Base-by-base conservation (phyloP, 2,113 vertebrate genomes). In the Phylloscopus trochiloides region DNA sequence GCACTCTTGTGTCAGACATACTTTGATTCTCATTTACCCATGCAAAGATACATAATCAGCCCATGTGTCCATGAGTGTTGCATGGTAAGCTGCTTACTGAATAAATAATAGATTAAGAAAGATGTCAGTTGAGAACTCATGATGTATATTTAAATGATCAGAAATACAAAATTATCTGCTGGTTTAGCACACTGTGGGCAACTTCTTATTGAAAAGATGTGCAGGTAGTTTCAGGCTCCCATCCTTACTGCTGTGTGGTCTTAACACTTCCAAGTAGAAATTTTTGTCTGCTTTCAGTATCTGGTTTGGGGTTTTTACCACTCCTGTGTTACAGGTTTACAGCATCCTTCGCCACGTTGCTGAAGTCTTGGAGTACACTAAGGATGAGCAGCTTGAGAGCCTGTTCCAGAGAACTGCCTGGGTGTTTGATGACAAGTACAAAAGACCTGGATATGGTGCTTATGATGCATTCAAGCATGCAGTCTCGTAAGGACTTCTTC, bases 401-500 rank as follows among this genome's bases (percentile, higher is more conserved):
- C 97, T 99, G 58, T 99, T 99, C 97, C 99, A 99, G 98, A 99
- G 99, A 95, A 99, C 99, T 36, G 99, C 99, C 91, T 99, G 99
- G 99, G 99, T 99, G 14, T 99, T 99, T 34, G 99, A 99, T 93
- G 99, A 99, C 97, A 99, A 99, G 79, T 99, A 99, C 98, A 99
- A 99, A 97, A 98, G 98, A 63, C 99, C 99, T 1, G 99, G 99
- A 97, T 99, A 99, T 29, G 99, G 99, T 29, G 99, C 99, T 67
- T 99, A 99, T 6, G 99, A 99, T 87, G 99, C 99, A 67, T 99
- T 99, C 98, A 99, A 99, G 94, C 99, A 99, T 66, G 99, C 99
- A 24, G 99, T 99, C 76, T 99, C 99, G 99, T 99, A 98, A 99
- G 99, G 83, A 85, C 14, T 14, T 14, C 6, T 90, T 74, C 58